Conservation (phyloP, 2,888 invertebrate species). For the Noctua janthina region DNA sequence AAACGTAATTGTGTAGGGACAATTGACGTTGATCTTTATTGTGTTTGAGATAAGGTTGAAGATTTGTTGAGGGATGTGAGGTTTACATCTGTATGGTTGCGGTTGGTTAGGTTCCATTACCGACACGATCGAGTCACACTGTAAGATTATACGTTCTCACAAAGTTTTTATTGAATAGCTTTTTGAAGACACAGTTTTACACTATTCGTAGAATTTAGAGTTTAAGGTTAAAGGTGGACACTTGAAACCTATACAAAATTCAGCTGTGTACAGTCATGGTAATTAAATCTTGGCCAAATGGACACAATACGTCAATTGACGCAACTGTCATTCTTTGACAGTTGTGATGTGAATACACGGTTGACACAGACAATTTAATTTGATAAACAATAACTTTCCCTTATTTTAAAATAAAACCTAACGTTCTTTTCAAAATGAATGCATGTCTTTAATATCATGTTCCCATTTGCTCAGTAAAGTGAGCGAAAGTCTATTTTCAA, state of each 20-base stretch:
- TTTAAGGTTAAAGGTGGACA: not conserved
- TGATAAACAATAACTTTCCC: not conserved
- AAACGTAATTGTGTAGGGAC: slow-evolving; percentile 25
- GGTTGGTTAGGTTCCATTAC: slow-evolving; percentile 68
- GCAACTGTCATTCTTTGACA: not conserved
- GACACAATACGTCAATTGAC: not conserved
- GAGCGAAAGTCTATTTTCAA: slow-evolving; percentile 5
- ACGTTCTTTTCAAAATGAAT: not conserved
- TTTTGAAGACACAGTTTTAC: slow-evolving; percentile 48
- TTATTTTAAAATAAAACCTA: not conserved
- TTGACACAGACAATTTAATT: not conserved
- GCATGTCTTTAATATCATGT: not conserved
- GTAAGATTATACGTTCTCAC: slow-evolving; percentile 67
- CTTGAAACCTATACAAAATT: not conserved
- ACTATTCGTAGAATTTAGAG: slow-evolving; percentile 42
- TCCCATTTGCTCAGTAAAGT: slow-evolving; percentile 12
- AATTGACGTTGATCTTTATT: slow-evolving; percentile 40
- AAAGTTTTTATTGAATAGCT: slow-evolving; percentile 61
- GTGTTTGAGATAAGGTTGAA: slow-evolving; percentile 37
- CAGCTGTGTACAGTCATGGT: not conserved
- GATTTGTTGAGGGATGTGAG: slow-evolving; percentile 19
- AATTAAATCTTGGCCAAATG: not conserved
- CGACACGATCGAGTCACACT: slow-evolving; percentile 74
- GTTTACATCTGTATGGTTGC: slow-evolving; percentile 51
- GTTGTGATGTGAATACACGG: not conserved